Percentiles rank a stretch among this genome's conserved stretches.
Evolutionary conservation across 1,140 invertebrate genomes (phyloP).

Genomic region (Atta cephalotes): DNA sequence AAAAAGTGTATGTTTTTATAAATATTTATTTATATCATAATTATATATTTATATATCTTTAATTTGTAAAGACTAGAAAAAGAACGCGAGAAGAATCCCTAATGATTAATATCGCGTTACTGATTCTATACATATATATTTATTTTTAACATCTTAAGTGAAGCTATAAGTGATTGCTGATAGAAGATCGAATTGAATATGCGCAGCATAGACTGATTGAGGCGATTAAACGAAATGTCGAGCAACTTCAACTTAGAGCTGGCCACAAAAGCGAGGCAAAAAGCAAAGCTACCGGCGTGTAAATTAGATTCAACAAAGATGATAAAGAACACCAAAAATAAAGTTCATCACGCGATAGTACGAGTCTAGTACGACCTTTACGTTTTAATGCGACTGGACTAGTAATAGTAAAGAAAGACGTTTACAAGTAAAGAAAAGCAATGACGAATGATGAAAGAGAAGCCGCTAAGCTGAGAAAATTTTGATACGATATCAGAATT

Average conservation of each 20-base stretch:
- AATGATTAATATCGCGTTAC: not conserved
- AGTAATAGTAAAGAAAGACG: conserved; percentile 50
- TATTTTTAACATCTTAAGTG: not conserved
- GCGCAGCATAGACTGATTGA: conserved; percentile 21
- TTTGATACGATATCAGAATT: conserved; percentile 11
- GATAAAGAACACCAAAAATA: conserved; percentile 28
- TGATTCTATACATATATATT: conserved; percentile 8
- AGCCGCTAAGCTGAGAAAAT: not conserved
- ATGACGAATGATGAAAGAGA: not conserved
- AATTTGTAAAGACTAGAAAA: not conserved
- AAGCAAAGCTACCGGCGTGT: conserved; percentile 33
- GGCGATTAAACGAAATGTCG: conserved; percentile 44
- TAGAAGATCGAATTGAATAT: conserved; percentile 22
- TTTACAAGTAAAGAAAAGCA: conserved; percentile 20
- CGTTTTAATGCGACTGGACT: too few species aligned
- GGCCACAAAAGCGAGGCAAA: conserved; percentile 31
- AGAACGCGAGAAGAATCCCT: not conserved
- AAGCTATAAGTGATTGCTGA: conserved; percentile 23
- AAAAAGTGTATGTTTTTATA: not conserved
- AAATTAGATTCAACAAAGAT: conserved; percentile 47
- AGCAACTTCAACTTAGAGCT: conserved; percentile 15
- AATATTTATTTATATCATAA: not conserved
- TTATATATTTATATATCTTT: not conserved
- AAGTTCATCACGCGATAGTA: conserved; percentile 37
- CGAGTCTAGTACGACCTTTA: not conserved